These are phyloP conservation scores for Colletes collaris DNA, from an alignment of 2,888 invertebrate genomes.

Conservation along the genomic window DNA sequence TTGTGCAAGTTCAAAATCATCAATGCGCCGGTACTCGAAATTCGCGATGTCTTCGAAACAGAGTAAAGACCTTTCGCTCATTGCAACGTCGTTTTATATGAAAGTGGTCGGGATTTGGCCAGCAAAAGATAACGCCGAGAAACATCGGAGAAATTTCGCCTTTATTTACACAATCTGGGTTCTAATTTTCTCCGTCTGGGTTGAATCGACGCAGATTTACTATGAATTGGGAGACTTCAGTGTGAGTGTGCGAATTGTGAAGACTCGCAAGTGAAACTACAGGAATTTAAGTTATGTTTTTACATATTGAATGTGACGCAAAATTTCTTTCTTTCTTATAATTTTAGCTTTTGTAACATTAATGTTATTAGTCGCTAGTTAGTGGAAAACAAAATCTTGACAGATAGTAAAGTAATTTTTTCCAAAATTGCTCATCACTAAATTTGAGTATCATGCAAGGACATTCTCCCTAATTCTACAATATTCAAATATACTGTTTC, in stretches of 20 bases:
- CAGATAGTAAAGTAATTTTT: no score
- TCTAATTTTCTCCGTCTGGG: constrained; percentile 26
- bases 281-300: no score
- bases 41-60: constrained; percentile 7
- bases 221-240: constrained; percentile 58
- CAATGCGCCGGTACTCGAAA: background rate
- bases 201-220: constrained; percentile 59
- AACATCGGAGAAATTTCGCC: constrained; percentile 43
- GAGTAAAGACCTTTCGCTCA: constrained; percentile 30
- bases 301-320: no score
- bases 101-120: constrained; percentile 68
- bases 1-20: background rate
- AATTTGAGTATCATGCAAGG: no score
- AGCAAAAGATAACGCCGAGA: constrained; percentile 41
- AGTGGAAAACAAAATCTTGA: no score
- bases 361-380: no score
- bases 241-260: constrained; percentile 53
- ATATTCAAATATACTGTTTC: no score
- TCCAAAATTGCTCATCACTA: no score
- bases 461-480: no score
- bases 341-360: no score
- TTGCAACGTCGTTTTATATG: constrained; percentile 62
- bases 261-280: no score
- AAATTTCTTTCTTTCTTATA: no score
- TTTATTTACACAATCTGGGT: constrained; percentile 57